Evolutionary conservation across 2,888 invertebrate species (phyloP), one percentile per base, ranked within the genome.

Genomic region (Clunio marinus): DNA sequence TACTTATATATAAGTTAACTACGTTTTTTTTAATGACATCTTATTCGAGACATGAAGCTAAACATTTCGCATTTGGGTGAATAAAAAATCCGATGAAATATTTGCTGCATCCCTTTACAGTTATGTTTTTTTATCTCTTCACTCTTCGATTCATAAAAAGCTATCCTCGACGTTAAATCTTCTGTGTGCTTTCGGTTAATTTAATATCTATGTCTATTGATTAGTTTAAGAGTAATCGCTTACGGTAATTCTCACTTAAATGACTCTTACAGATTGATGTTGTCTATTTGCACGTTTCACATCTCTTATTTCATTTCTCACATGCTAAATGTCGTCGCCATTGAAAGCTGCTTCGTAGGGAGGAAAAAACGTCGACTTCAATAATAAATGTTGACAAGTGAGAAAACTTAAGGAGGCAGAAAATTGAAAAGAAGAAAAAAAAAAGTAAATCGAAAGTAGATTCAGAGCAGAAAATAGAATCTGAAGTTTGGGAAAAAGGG

Each of bases 171-270:
- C n/a, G 13, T 24, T 27, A 2, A n/a, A 4, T 57, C 27, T n/a
- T 24, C 24, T 57, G 35, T 15, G 20, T 24, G 20, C 22, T 13
- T 17, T 35, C 55, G 55, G 51, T 66, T 55, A 51, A 51, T 66
- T 66, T 66, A 46, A 66, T 66, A n/a, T n/a, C n/a, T n/a, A 32
- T 55, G 66, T 66, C 66, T 66, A 66, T 66, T 66, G 66, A 66
- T 66, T 66, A 66, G 66, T 66, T 66, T 66, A 55, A 55, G 66
- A 46, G 66, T 55, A 66, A 66, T 51, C 66, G 32, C n/a, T 51
- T 17, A 8, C 8, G 22, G 51, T n/a, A 51, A 51, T 17, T 51
- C 51, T 20, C 51, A 51, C 8, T 51, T 22, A 51, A 35, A 46
- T 28, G 46, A 20, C 41, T 41, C 8, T 41, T 25, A 25, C 46